A percentile compares a stretch with the other conserved stretches of the same genome.
phyloP scores from a whole-genome alignment of 2,888 invertebrate species.

The Epinotia ramella region DNA sequence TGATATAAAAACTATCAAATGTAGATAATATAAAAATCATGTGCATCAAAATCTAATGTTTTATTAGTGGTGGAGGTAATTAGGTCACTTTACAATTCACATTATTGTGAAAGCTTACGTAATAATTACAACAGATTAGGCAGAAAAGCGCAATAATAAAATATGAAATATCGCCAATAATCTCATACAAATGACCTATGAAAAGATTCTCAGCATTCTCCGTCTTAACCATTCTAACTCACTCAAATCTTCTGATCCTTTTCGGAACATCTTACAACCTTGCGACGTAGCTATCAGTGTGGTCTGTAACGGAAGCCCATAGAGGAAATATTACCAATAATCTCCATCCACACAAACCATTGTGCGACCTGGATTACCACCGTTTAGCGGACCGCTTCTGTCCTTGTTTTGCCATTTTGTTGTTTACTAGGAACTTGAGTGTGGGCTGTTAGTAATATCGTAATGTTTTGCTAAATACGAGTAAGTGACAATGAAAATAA shows the following conservation, averaged over 20 bases:
- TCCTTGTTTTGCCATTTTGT: constrained; percentile 11
- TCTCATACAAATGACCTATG: background rate
- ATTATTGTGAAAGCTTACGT: background rate
- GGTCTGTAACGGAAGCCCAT: constrained; percentile 17
- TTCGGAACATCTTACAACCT: background rate
- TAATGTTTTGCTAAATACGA: constrained; percentile 11
- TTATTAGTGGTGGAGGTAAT: too few species aligned
- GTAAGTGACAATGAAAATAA: constrained; percentile 2
- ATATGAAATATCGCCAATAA: too few species aligned
- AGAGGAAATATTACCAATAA: constrained; percentile 26
- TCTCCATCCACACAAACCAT: constrained; percentile 13
- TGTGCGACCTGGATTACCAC: constrained; percentile 9
- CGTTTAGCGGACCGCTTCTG: constrained; percentile 1
- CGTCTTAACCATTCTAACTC: background rate
- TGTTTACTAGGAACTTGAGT: constrained; percentile 19
- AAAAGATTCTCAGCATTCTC: background rate
- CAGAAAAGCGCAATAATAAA: background rate
- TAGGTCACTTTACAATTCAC: too few species aligned
- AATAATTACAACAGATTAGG: background rate
- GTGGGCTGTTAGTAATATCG: constrained; percentile 8
- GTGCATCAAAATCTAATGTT: too few species aligned
- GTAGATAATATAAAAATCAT: too few species aligned
- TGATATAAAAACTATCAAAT: too few species aligned
- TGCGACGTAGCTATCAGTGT: constrained; percentile 1
- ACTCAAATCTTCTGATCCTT: background rate